Conservation (phyloP, 2,113 vertebrate species). For the Benitochromis conjunctus region DNA sequence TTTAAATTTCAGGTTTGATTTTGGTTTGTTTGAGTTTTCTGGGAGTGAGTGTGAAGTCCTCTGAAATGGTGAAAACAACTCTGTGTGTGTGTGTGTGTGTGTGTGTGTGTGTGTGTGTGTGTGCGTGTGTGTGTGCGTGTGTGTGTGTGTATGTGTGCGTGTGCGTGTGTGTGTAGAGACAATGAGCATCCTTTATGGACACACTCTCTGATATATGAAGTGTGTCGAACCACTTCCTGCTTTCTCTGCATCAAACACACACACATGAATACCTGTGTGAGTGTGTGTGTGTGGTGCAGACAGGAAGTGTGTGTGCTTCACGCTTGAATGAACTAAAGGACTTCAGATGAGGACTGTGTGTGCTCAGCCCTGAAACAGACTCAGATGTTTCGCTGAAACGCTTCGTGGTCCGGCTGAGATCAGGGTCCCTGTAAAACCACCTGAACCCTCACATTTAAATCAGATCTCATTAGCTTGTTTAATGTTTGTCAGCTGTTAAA, state of each 20-base stretch:
- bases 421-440: not conserved
- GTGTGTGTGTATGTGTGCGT: too few relatives aligned
- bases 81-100: not conserved
- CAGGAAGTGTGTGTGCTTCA: not conserved
- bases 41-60: not conserved
- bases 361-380: not conserved
- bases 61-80: not conserved
- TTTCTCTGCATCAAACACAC: not conserved
- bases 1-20: not conserved
- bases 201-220: not conserved
- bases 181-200: not conserved
- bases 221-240: not conserved
- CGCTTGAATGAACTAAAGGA: fast-evolving
- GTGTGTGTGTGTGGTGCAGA: not conserved
- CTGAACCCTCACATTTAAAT: not conserved
- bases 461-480: not conserved
- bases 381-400: not conserved
- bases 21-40: not conserved
- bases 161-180: not conserved
- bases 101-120: not conserved
- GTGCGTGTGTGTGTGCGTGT: not conserved
- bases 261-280: not conserved
- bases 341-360: not conserved
- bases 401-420: not conserved
- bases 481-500: not conserved